These are phyloP conservation scores for Micronisus gabar DNA, from an alignment of 2,113 vertebrate species.

Conservation along the genomic window DNA sequence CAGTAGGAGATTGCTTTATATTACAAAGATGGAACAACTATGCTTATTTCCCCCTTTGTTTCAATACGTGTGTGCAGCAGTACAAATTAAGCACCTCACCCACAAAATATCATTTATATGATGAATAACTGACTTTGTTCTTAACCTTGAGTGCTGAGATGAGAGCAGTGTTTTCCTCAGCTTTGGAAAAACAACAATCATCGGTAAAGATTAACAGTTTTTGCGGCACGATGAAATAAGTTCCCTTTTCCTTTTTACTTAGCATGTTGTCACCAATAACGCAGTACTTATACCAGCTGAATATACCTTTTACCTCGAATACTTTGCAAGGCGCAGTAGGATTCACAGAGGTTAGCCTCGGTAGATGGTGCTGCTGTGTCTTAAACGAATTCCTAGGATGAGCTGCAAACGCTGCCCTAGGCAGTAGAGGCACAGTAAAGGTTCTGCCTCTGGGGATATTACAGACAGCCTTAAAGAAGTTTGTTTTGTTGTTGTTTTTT, in stretches of 20 bases:
- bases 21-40: not conserved
- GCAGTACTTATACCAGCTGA: not conserved
- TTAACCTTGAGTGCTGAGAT: not conserved
- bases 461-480: not conserved
- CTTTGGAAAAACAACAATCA: not conserved
- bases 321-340: not conserved
- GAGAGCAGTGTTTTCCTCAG: not conserved
- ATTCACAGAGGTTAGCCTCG: not conserved
- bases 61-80: not conserved
- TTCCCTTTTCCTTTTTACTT: not conserved
- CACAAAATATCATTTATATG: not conserved
- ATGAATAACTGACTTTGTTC: not conserved
- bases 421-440: not conserved
- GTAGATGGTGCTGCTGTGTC: conserved; percentile 42
- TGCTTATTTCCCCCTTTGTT: not conserved
- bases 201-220: not conserved
- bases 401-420: not conserved
- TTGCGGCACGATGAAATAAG: not conserved
- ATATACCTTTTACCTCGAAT: not conserved
- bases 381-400: not conserved
- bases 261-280: not conserved
- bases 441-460: not conserved
- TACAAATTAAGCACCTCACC: not conserved
- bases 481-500: not conserved
- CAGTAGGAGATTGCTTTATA: not conserved